Evolutionary conservation across 2,797 vertebrate genomes (phyloP), one percentile per base, ranked within the genome.

Genomic region (Sebastolobus altivelis): DNA sequence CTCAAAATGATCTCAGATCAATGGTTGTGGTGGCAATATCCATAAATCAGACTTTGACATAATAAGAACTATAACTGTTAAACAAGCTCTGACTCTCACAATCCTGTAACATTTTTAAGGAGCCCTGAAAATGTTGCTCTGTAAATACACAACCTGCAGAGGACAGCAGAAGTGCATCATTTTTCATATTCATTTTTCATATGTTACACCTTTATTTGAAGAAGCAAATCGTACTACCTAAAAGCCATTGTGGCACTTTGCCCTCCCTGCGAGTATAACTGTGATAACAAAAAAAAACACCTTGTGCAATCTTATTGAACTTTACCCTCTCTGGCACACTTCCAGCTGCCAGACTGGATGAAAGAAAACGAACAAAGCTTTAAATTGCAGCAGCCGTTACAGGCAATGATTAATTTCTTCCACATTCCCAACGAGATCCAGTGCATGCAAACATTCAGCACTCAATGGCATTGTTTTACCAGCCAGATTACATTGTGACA

Each of bases 231-330:
- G 49, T 14, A 11, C 5, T 2, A 60, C 10, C 6, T 16, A 29
- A 40, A 27, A 49, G n/a, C 5, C 25, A 13, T 0, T 22, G 6
- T 1, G 70, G 8, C 62, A 79, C 81, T 79, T 79, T 87, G 35
- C 1, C 55, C 79, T 75, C 4, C 16, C 29, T 46, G 22, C 16
- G 46, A 14, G 29, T 82, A 70, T 61, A 61, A 35, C 74, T 54
- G 62, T 59, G 77, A 86, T 60, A 83, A 68, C 75, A 40, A 62
- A 29, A 20, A 38, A 70, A 82, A 75, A 72, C 13, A 55, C 12
- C 11, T 82, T 87, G 59, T 54, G 43, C 43, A 90, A 90, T 74
- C 56, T 13, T 16, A 2, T 3, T 87, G 85, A 87, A 88, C 93
- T 91, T 90, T 92, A 78, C 18, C 75, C 79, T 82, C 79, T 81